Percentiles rank a stretch among this genome's conserved stretches.
phyloP scores from a whole-genome alignment of 1,140 invertebrate genomes.

The Dolichoris vasculosae region DNA sequence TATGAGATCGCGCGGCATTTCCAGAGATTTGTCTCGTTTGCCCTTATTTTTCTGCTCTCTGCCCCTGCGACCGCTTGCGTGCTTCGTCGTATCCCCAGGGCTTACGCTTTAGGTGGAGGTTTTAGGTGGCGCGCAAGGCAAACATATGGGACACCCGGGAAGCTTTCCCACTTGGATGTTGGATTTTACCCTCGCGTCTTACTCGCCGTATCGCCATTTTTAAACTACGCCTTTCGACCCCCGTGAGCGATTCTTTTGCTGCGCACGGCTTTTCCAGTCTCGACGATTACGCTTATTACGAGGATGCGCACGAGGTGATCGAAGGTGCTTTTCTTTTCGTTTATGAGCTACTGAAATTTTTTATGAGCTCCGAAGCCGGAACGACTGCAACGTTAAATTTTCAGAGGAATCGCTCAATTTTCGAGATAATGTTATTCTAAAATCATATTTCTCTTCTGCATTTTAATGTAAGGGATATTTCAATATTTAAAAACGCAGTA shows the following conservation, averaged over 20 bases:
- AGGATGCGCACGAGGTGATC: background rate
- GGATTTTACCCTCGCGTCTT: constrained; percentile 54
- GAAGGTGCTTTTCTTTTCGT: background rate
- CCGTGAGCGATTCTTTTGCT: background rate
- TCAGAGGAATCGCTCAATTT: background rate
- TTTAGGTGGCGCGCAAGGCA: constrained; percentile 41
- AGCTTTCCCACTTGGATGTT: constrained; percentile 61
- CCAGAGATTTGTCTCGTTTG: constrained; percentile 36
- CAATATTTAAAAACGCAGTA: background rate
- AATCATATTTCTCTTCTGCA: background rate
- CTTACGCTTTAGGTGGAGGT: background rate
- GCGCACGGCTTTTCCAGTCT: background rate
- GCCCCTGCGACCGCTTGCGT: background rate
- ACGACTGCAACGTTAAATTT: background rate
- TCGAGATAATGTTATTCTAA: background rate
- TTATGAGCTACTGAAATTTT: background rate
- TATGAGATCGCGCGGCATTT: constrained; percentile 21
- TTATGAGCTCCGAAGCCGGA: background rate
- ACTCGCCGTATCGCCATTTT: constrained; percentile 23
- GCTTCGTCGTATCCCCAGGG: constrained; percentile 1
- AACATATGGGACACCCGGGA: constrained; percentile 63
- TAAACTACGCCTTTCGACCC: constrained; percentile 6
- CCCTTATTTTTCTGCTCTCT: constrained; percentile 25
- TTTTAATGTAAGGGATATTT: background rate
- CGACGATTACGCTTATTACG: constrained; percentile 7